Evolutionary conservation across 2,888 invertebrate genomes (phyloP), one percentile per base, ranked within the genome.

Genomic region (Dromius quadrimaculatus): DNA sequence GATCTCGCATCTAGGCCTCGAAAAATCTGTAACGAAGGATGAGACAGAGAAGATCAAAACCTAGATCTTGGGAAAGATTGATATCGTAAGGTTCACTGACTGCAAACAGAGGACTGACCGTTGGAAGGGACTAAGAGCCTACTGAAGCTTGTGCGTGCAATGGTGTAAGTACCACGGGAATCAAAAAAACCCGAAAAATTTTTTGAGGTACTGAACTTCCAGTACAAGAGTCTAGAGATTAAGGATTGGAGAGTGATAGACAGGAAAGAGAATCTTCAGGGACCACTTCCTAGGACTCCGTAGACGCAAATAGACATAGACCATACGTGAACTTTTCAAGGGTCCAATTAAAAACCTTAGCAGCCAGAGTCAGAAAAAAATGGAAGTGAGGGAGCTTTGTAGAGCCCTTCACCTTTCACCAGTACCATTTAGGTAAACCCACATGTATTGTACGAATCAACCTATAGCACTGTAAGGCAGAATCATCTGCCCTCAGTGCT

Each of bases 131-230:
- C n/a, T n/a, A n/a, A n/a, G n/a, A n/a, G n/a, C n/a, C n/a, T n/a
- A n/a, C n/a, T n/a, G n/a, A n/a, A n/a, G n/a, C n/a, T n/a, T n/a
- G n/a, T n/a, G n/a, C n/a, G n/a, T n/a, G n/a, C n/a, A n/a, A n/a
- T n/a, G n/a, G n/a, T n/a, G n/a, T n/a, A n/a, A n/a, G n/a, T n/a
- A n/a, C n/a, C n/a, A n/a, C n/a, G n/a, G n/a, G n/a, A n/a, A n/a
- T n/a, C n/a, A n/a, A n/a, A n/a, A n/a, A 32, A 45, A 45, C 19
- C 45, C 2, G 45, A 45, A 11, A 45, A 45, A 45, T 4, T 45
- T 2, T 19, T 45, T 11, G 8, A 45, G 45, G 11, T 8, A 45
- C 13, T 45, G 2, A 8, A 45, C 2, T 1, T 45, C 11, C 15
- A 45, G 13, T 13, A 45, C 13, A 19, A 45, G 9, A 8, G 45